Base-by-base conservation (phyloP, 1,140 invertebrate species). In the Anadara kagoshimensis region DNA sequence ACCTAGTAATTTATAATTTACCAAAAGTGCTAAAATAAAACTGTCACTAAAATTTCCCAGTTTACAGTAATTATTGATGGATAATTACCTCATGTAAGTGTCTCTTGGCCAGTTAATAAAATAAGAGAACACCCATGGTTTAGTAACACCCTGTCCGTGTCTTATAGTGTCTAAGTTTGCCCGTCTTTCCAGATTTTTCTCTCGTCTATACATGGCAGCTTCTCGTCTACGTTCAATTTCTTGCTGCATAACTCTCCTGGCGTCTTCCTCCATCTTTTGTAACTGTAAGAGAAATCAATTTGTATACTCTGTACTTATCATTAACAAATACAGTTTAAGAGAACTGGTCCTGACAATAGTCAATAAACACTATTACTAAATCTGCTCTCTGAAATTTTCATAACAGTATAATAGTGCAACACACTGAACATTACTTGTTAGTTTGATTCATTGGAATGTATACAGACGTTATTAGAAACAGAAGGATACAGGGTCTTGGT, bases 111-210 rank as follows among this genome's bases (percentile, higher is more conserved):
- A 87, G 1, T 67, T 49, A 24, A 86, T 69, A 73, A 83, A 87
- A 66, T 87, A 87, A 24, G 84, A 84, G 63, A 83, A 87, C 3
- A 81, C 80, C 84, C 84, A 87, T 3, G 86, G 75, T 26, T 78
- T 65, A 18, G 83, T 84, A 8, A 86, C 75, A n/a, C 84, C 83
- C 71, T 87, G 86, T 12, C 69, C 43, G 24, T 82, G 78, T 68
- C 75, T 64, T 2, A 87, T 74, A 49, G 74, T 75, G 54, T 83
- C 75, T 54, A 86, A 62, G 63, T 87, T 73, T 11, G 43, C 45
- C 47, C 72, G 63, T 11, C 68, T 71, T 22, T 86, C 83, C 3
- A 86, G 58, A 63, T 87, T 87, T 20, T 72, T 56, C n/a, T 86
- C 83, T n/a, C 85, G 75, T 36, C 82, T 61, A 18, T 76, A 62